Base-by-base conservation (phyloP, 2,113 vertebrate species). In the Egretta garzetta region DNA sequence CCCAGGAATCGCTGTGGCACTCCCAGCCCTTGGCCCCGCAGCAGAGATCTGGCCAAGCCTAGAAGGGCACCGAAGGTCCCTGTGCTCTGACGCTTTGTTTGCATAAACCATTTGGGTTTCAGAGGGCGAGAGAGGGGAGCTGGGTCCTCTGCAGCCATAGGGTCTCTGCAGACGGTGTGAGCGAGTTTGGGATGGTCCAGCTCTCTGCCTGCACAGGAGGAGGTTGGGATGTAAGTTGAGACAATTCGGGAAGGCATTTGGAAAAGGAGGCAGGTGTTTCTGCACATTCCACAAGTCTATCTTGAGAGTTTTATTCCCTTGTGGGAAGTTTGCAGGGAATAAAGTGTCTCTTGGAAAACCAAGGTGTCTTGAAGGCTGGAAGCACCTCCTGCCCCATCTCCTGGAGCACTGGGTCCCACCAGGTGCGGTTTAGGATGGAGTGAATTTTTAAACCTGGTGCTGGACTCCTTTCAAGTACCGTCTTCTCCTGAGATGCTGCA, bases 71-170 rank as follows among this genome's bases (percentile, higher is more conserved):
- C 3, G 1, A 43, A 47, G 60, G 28, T 74, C 30, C 19, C 27
- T 0, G 1, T 15, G 18, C 13, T 67, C 30, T 37, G 53, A 30
- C 0, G 5, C 18, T 49, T 68, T 73, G 10, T 56, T 67, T 35
- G 50, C 18, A 66, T 49, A 53, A 81, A 26, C 15, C 1, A 0
- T 23, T 53, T 49, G n/a, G 52, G 39, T 86, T 14, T 55, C 0
- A 3, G 64, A 49, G 24, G 45, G 45, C 50, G 17, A 56, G 21
- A 12, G 27, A 0, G 1, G 28, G 41, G 37, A 81, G 26, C 39
- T n/a, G 53, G 24, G 23, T 50, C 27, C 53, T 56, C 47, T 1
- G 1, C 2, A 8, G 47, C 22, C 0, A 0, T 9, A 7, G 4
- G 23, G 47, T 32, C 59, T 62, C 66, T 37, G 39, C 2, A 2